Evolutionary conservation across 2,888 invertebrate genomes (phyloP), one percentile per base, ranked within the genome.

Genomic region (Dinocampus coccinellae): DNA sequence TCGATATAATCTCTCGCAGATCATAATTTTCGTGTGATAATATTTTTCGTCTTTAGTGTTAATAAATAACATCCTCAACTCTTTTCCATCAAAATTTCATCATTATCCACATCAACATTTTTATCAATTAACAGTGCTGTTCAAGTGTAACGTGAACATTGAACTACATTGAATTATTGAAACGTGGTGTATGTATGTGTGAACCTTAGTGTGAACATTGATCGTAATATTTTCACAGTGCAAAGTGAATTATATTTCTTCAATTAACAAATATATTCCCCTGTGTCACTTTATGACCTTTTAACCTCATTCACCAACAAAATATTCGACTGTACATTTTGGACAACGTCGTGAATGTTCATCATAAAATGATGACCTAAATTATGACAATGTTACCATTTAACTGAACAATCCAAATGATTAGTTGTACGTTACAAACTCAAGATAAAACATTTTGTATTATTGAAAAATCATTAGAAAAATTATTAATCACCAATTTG

Each of bases 291-390:
- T 11, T 24, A n/a, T 63, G 63, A 63, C 63, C 63, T 63, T 63
- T 26, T 47, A 47, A 63, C 63, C 63, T 63, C 63, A 63, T 47
- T 63, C 26, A n/a, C 3, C 16, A 39, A 22, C 2, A 10, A 39
- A 34, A 36, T 13, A 36, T 34, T 24, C 2, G 13, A 47, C 13
- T 22, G 7, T 24, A 42, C 16, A 26, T 63, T 29, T 47, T 10
- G 13, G 1, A 47, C 47, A 26, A 47, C 3, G 10, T 55, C 24
- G 3, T 6, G 9, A 42, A 63, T 39, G 9, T 39, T 57, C n/a
- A 58, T 58, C 33, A 58, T 58, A 6, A 47, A 47, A 47, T 58
- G 6, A 58, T 10, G n/a, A 33, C 58, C 58, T 16, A 16, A 55
- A 55, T 26, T 11, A 29, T 55, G 55, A 55, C 29, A 55, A 55